Evolutionary conservation across 2,888 invertebrate species (phyloP).

Genomic region (Diploptera punctata): DNA sequence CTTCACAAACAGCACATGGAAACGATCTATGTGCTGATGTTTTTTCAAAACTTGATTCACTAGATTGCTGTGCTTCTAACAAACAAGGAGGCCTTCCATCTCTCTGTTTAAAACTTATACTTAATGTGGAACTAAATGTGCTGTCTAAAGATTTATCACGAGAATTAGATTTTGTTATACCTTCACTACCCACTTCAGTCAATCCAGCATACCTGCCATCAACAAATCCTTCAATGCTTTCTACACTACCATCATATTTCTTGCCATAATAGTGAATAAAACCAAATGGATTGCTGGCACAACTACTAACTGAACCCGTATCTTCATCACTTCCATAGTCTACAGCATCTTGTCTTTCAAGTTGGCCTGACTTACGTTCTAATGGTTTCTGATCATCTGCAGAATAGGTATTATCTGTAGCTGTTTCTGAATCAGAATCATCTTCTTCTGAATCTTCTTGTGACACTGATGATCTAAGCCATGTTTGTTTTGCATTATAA

Average conservation of each 20-base stretch:
- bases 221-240: constrained; percentile 58
- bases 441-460: constrained; percentile 44
- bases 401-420: constrained; percentile 51
- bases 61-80: constrained; percentile 51
- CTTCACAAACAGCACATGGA: constrained; percentile 39
- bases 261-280: constrained; percentile 68
- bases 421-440: constrained; percentile 44
- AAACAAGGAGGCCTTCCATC: constrained; percentile 46
- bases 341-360: constrained; percentile 41
- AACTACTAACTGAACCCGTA: constrained; percentile 56
- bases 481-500: constrained; percentile 27
- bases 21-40: constrained; percentile 39
- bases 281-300: constrained; percentile 68
- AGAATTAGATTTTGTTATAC: constrained; percentile 21
- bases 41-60: constrained; percentile 43
- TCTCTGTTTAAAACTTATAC: neutral
- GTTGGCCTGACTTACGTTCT: neutral
- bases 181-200: constrained; percentile 50
- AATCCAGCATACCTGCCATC: constrained; percentile 48
- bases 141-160: neutral
- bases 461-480: constrained; percentile 44
- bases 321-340: constrained; percentile 38
- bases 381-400: neutral
- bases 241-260: constrained; percentile 52
- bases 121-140: neutral